Percentiles rank a stretch among this genome's conserved stretches.
phyloP scores from a whole-genome alignment of 2,888 invertebrate genomes.

The Dryococelus australis region DNA sequence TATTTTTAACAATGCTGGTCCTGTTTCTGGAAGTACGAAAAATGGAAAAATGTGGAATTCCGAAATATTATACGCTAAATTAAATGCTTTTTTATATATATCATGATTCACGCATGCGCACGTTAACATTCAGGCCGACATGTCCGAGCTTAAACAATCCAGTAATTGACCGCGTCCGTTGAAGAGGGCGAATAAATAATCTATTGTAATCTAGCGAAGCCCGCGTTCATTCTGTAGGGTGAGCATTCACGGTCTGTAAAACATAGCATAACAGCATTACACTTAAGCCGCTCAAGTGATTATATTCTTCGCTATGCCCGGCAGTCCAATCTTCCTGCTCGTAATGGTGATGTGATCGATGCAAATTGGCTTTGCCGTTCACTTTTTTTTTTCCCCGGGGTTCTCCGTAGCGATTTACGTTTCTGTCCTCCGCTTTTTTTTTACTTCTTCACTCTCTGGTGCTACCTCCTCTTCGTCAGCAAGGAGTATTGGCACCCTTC shows the following conservation, averaged over 20 bases:
- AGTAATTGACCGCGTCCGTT: no score
- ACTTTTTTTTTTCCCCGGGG: neutral
- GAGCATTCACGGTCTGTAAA: neutral
- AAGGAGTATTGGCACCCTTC: slow-evolving; percentile 8
- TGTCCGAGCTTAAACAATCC: no score
- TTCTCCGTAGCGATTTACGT: neutral
- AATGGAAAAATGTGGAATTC: no score
- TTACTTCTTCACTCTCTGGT: neutral
- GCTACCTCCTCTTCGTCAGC: neutral
- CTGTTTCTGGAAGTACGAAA: no score
- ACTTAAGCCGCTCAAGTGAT: slow-evolving; percentile 10
- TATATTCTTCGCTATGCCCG: neutral
- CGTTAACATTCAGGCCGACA: no score
- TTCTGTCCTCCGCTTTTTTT: neutral
- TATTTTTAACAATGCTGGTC: no score
- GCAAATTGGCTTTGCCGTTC: slow-evolving; percentile 1
- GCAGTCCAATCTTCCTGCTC: neutral
- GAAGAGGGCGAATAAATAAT: no score
- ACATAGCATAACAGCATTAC: neutral
- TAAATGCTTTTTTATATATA: no score
- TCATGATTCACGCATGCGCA: no score
- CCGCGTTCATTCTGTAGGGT: no score
- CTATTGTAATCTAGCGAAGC: no score
- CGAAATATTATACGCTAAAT: no score
- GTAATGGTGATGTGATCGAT: slow-evolving; percentile 9